These are phyloP conservation scores for Parauchenoglanis ngamensis DNA, from an alignment of 2,797 vertebrate genomes.

Conservation along the genomic window DNA sequence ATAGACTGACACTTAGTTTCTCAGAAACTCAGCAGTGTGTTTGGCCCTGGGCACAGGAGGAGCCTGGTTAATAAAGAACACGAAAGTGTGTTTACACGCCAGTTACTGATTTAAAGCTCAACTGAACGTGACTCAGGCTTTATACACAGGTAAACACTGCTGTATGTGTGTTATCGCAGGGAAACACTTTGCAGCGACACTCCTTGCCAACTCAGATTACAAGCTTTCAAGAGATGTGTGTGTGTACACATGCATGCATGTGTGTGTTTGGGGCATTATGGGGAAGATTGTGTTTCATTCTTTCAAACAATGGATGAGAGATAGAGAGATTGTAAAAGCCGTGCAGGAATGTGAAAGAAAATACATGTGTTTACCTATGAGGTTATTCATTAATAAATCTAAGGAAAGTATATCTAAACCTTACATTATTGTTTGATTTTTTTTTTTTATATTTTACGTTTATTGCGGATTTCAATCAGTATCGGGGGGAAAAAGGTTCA, in stretches of 20 bases:
- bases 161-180: conserved; percentile 52
- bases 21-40: conserved; percentile 34
- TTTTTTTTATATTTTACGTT: background rate
- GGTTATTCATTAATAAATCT: conserved; percentile 32
- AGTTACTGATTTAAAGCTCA: conserved; percentile 61
- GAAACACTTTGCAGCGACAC: conserved; percentile 50
- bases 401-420: background rate
- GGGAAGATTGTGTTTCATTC: conserved; percentile 37
- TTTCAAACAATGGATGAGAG: conserved; percentile 51
- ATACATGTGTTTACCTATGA: conserved; percentile 31
- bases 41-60: conserved; percentile 42
- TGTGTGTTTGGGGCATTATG: conserved; percentile 27
- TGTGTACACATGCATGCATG: background rate
- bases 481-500: too few relatives aligned
- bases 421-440: background rate
- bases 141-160: conserved; percentile 58
- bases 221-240: conserved; percentile 41
- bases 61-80: conserved; percentile 57
- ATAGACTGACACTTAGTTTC: conserved; percentile 43
- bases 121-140: conserved; percentile 51
- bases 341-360: conserved; percentile 36
- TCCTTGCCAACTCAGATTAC: conserved; percentile 52
- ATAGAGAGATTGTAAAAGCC: conserved; percentile 35
- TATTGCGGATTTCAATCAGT: background rate
- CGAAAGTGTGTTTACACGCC: conserved; percentile 57